Evolutionary conservation across 2,888 invertebrate species (phyloP), one percentile per base, ranked within the genome.

Genomic region (Dilophus febrilis): DNA sequence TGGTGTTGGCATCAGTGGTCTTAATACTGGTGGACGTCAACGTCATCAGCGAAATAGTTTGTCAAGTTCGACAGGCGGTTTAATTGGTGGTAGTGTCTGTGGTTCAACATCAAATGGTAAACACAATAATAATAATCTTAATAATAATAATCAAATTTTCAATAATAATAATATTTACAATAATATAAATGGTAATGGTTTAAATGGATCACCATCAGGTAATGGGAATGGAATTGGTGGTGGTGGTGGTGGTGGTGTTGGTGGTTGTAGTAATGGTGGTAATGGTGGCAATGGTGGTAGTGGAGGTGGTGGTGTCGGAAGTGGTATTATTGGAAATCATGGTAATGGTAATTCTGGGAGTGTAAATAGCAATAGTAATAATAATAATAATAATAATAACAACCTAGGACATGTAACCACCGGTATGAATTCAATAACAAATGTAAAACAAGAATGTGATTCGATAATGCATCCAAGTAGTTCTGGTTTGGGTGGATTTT

Each of bases 361-460:
- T 19, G 32, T 41, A 4, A 22, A 11, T 41, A 48, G 1, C 50
- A 52, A 4, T 40, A 22, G n/a, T 28, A 35, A 17, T 16, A 30
- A 8, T 22, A 22, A 8, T 22, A 4, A 22, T 22, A 6, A 4
- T 4, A 6, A 6, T 28, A 33, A 49, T 46, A 8, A 50, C 49
- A 3, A n/a, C n/a, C n/a, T n/a, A n/a, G n/a, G n/a, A n/a, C n/a
- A n/a, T n/a, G n/a, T n/a, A n/a, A n/a, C n/a, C n/a, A n/a, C n/a
- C n/a, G n/a, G n/a, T n/a, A n/a, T n/a, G n/a, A n/a, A n/a, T n/a
- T n/a, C n/a, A n/a, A n/a, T 49, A 28, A 56, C 57, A 45, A 59
- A 50, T 40, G 44, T 63, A 44, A 63, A 63, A 45, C 62, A 60
- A 47, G 63, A 63, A 49, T 63, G 63, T 50, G 63, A 63, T 45